These are phyloP conservation scores for Atrina japonica DNA, from an alignment of 2,888 invertebrate genomes.

Conservation along the genomic window DNA sequence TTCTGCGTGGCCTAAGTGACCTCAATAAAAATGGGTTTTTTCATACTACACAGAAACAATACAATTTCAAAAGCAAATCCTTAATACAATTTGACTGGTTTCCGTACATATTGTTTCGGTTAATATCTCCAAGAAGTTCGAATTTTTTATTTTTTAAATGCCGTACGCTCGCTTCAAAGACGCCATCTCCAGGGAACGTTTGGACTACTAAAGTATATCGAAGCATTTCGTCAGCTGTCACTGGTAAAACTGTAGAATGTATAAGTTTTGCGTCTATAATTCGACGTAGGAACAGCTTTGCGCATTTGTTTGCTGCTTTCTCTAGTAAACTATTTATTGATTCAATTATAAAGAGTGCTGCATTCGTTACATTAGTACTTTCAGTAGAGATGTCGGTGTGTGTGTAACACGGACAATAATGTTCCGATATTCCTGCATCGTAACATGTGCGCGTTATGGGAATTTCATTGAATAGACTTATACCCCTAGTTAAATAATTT, in stretches of 20 bases:
- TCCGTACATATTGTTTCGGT: constrained; percentile 23
- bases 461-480: constrained; percentile 88
- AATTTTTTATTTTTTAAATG: constrained; percentile 9
- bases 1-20: no score
- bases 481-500: constrained; percentile 25
- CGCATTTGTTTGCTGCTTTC: not conserved
- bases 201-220: constrained; percentile 6
- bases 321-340: constrained; percentile 18
- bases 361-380: not conserved
- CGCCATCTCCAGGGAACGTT: constrained; percentile 19
- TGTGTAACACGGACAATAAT: constrained; percentile 90
- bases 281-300: not conserved
- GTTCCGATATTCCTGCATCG: constrained; percentile 88
- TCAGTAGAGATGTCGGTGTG: not conserved
- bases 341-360: not conserved
- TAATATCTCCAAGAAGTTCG: constrained; percentile 27
- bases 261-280: constrained; percentile 3
- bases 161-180: constrained; percentile 18
- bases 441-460: constrained; percentile 88
- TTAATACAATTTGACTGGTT: constrained; percentile 28
- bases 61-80: no score
- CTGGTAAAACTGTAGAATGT: no score
- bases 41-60: no score
- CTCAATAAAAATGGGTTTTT: no score
- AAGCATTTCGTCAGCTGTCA: not conserved